These are phyloP conservation scores for Cancer borealis DNA, from an alignment of 2,888 invertebrate species.

Conservation along the genomic window DNA sequence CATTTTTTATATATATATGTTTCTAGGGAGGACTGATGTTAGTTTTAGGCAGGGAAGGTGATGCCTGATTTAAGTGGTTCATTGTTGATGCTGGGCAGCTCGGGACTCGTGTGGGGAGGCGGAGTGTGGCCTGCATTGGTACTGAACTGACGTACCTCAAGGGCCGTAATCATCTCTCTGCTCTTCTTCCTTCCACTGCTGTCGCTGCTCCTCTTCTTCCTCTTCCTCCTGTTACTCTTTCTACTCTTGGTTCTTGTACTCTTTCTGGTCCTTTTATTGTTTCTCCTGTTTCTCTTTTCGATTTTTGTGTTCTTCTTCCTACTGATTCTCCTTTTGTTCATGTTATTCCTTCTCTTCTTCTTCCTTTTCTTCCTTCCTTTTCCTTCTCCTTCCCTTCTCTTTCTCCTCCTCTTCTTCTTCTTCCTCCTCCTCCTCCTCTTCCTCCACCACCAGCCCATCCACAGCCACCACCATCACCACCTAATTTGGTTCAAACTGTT, in stretches of 20 bases:
- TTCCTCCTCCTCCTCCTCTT: slow-evolving; percentile 20
- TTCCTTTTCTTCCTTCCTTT: neutral
- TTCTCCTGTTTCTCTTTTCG: neutral
- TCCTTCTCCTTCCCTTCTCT: neutral
- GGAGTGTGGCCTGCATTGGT: slow-evolving; percentile 4
- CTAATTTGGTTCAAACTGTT: neutral
- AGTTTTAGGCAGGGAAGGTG: neutral
- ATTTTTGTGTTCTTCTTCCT: neutral
- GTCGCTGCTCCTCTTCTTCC: neutral
- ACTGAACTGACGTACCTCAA: neutral
- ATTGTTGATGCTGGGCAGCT: neutral
- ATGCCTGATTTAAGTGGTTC: slow-evolving; percentile 1
- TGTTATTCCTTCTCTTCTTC: neutral
- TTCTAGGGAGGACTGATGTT: neutral
- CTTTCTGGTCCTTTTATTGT: neutral
- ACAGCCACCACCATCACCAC: neutral
- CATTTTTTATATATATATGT: neutral
- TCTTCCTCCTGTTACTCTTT: neutral
- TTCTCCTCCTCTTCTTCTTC: slow-evolving; percentile 1
- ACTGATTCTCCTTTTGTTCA: neutral
- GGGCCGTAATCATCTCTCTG: neutral
- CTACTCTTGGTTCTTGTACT: neutral
- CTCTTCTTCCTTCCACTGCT: neutral
- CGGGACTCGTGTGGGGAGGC: slow-evolving; percentile 1
- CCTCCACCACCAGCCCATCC: neutral